Percentiles rank a stretch among this genome's conserved stretches.
phyloP scores from a whole-genome alignment of 2,113 vertebrate genomes.

The Opisthocomus hoazin region DNA sequence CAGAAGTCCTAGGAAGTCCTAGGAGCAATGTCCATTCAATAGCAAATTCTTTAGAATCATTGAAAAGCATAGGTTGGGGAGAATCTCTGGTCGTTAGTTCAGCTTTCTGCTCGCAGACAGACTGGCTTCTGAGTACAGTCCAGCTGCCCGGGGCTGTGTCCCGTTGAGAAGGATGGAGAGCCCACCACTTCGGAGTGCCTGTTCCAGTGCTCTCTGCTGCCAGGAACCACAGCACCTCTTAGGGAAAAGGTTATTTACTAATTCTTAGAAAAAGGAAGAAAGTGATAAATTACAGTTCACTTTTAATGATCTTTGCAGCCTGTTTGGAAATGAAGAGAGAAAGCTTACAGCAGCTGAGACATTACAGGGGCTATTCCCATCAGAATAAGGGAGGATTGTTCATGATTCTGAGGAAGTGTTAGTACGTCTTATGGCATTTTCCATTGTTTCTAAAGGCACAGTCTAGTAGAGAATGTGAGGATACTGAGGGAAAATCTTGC shows the following conservation, averaged over 20 bases:
- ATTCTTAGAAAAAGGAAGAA: neutral
- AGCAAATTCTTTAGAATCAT: too few relatives aligned
- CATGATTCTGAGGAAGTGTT: accelerated
- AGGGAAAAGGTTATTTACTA: neutral
- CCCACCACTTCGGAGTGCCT: accelerated
- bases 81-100: neutral
- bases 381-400: neutral
- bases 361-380: neutral
- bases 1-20: neutral
- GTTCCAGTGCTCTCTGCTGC: neutral
- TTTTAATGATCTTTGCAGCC: neutral
- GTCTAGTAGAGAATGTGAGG: neutral
- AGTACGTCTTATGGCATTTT: neutral
- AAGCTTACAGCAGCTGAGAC: neutral
- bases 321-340: neutral
- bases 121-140: neutral
- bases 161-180: accelerated
- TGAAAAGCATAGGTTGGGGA: neutral
- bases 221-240: neutral
- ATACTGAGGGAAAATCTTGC: neutral
- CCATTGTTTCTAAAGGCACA: neutral
- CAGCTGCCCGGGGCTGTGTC: neutral
- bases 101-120: too few relatives aligned
- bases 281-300: neutral
- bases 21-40: accelerated